Percentiles rank a stretch among this genome's conserved stretches.
Evolutionary conservation across 1,140 invertebrate genomes (phyloP).

Genomic region (Meteorus sp.): DNA sequence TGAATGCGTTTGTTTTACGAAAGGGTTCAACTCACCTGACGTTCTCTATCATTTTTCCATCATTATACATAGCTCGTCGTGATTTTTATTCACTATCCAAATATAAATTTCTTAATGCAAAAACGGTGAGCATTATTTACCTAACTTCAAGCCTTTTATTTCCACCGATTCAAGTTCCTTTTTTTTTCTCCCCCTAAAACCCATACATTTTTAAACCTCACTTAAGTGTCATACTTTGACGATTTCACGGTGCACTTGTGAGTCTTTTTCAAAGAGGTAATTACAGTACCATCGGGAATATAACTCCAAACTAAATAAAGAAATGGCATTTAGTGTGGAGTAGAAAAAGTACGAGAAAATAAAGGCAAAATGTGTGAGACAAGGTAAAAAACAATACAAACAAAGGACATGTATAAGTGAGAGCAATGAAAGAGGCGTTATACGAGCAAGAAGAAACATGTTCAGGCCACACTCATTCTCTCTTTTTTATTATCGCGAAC

Average conservation of each 20-base stretch:
- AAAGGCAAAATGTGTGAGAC: neutral
- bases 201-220: slow-evolving; percentile 4
- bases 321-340: no score
- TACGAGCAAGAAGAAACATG: neutral
- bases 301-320: neutral
- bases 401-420: neutral
- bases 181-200: slow-evolving; percentile 1
- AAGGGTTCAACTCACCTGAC: no score
- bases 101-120: no score
- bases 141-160: neutral
- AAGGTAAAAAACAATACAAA: neutral
- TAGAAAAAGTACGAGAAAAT: no score
- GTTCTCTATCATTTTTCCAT: no score
- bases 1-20: no score
- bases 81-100: no score
- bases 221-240: neutral
- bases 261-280: slow-evolving; percentile 16
- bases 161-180: neutral
- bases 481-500: slow-evolving; percentile 23
- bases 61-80: no score
- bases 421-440: slow-evolving; percentile 24
- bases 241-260: slow-evolving; percentile 11
- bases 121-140: no score
- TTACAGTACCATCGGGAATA: slow-evolving; percentile 19
- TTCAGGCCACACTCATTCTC: slow-evolving; percentile 8